Evolutionary conservation across 2,888 invertebrate genomes (phyloP).

Genomic region (Mesorhabditis sp.): DNA sequence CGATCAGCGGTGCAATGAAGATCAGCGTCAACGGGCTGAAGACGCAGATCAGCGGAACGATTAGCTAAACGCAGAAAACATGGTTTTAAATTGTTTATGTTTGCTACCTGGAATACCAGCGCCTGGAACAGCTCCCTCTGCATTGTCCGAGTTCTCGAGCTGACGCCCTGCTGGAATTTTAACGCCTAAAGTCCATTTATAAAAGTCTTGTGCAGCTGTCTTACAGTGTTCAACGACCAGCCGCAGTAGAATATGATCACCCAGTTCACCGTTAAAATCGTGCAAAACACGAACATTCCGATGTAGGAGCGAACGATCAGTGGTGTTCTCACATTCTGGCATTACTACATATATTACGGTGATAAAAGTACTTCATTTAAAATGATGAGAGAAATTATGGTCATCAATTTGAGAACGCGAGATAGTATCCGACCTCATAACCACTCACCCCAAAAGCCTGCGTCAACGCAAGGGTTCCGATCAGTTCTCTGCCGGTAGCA

Average conservation of each 20-base stretch:
- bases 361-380: too few species aligned
- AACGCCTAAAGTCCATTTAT: too few species aligned
- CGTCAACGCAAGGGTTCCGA: not conserved
- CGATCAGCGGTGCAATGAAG: not conserved
- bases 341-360: not conserved
- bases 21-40: not conserved
- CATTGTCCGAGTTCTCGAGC: not conserved
- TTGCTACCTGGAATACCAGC: constrained; percentile 1
- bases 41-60: not conserved
- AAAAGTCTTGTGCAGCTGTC: too few species aligned
- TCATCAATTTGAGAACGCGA: too few species aligned
- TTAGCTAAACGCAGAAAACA: not conserved
- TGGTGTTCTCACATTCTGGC: not conserved
- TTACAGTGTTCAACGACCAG: not conserved
- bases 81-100: not conserved
- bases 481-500: not conserved
- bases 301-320: not conserved
- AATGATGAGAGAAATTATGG: too few species aligned
- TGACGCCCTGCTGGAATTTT: not conserved
- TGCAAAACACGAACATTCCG: not conserved
- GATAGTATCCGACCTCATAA: not conserved
- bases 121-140: constrained; percentile 1
- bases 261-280: not conserved
- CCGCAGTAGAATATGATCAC: not conserved
- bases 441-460: not conserved